Evolutionary conservation across 2,797 vertebrate genomes (phyloP).

Genomic region (Hydrocynus forskahlii): DNA sequence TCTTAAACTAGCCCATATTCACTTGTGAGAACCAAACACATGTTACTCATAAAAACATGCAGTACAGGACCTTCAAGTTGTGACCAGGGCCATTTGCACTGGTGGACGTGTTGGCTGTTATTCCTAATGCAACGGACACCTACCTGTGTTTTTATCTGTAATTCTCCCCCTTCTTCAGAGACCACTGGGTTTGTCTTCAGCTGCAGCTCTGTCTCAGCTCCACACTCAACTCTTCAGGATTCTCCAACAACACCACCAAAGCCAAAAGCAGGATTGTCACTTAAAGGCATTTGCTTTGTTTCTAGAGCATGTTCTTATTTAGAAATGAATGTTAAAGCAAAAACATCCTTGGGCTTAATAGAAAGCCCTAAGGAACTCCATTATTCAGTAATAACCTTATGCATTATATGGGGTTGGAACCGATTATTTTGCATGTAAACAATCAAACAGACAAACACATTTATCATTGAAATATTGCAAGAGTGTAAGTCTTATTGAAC

Average conservation of each 20-base stretch:
- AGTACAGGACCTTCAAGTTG: neutral
- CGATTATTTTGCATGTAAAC: no score
- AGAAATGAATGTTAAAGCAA: neutral
- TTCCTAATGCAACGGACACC: neutral
- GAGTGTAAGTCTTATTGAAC: neutral
- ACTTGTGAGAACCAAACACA: no score
- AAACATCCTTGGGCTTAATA: neutral
- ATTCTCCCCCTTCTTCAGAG: slow-evolving; percentile 12
- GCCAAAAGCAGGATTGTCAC: slow-evolving; percentile 5
- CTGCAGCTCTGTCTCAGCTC: slow-evolving; percentile 45
- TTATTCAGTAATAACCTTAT: no score
- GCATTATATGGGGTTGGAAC: neutral
- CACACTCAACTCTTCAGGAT: slow-evolving; percentile 36
- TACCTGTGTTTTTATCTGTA: slow-evolving; percentile 14
- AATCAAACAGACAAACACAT: no score
- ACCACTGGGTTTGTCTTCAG: slow-evolving; percentile 35
- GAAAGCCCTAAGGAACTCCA: slow-evolving; percentile 9
- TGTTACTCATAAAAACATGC: neutral
- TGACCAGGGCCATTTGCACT: neutral
- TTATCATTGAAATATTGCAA: neutral
- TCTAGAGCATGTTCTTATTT: neutral
- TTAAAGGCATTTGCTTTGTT: slow-evolving; percentile 40
- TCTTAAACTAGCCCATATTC: no score
- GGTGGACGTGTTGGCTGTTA: no score
- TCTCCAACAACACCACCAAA: slow-evolving; percentile 42